A percentile compares a stretch with the other conserved stretches of the same genome.
Evolutionary conservation across 2,888 invertebrate species (phyloP).

Genomic region (Cheilosia variabilis): DNA sequence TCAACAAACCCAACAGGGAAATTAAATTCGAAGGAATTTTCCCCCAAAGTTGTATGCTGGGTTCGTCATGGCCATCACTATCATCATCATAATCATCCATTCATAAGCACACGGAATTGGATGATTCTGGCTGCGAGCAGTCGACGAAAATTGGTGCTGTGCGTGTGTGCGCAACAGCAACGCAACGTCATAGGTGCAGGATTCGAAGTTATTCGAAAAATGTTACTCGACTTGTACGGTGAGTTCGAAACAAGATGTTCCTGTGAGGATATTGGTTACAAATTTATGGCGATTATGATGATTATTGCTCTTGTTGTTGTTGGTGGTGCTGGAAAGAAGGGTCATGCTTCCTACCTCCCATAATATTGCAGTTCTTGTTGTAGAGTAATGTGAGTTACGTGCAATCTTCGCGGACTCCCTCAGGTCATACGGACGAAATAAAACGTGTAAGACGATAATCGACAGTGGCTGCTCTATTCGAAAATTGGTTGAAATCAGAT

Average conservation of each 20-base stretch:
- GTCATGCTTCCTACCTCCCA: neutral
- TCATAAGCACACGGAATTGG: constrained; percentile 11
- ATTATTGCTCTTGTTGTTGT: neutral
- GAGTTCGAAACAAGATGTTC: constrained; percentile 23
- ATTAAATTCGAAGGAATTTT: constrained; percentile 48
- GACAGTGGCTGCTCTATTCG: neutral
- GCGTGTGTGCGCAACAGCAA: too few relatives aligned
- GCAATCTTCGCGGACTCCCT: neutral
- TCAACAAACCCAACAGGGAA: constrained; percentile 32
- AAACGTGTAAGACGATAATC: neutral
- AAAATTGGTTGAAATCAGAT: neutral
- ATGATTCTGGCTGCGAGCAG: neutral
- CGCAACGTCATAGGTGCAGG: constrained; percentile 27
- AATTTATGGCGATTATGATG: constrained; percentile 5
- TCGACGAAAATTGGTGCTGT: neutral
- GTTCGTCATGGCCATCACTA: constrained; percentile 21
- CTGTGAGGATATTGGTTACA: constrained; percentile 1
- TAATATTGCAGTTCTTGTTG: neutral
- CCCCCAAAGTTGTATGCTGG: constrained; percentile 30
- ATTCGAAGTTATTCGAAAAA: constrained; percentile 45
- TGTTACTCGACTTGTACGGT: constrained; percentile 3
- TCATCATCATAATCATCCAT: constrained; percentile 52
- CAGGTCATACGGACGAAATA: neutral
- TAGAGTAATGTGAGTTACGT: constrained; percentile 2
- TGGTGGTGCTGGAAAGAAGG: constrained; percentile 2